Evolutionary conservation across 2,888 invertebrate species (phyloP).

Genomic region (Megaustenia siamemsis): DNA sequence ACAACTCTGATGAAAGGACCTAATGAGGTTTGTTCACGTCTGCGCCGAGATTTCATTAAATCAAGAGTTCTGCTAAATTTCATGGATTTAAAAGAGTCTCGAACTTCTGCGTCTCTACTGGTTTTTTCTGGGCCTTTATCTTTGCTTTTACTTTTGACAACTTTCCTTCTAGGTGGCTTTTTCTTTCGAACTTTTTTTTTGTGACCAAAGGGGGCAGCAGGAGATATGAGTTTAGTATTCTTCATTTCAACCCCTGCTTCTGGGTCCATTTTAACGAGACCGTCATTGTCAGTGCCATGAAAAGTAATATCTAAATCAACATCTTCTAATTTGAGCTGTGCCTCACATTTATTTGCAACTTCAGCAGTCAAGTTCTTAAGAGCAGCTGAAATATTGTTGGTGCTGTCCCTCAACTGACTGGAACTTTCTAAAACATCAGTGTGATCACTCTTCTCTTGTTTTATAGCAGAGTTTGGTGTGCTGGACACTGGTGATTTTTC

Average conservation of each 20-base stretch:
- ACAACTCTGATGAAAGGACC: conserved; percentile 70
- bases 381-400: neutral
- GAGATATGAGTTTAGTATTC: neutral
- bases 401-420: neutral
- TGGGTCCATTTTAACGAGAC: neutral
- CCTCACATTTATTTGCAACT: neutral
- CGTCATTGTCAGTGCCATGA: neutral
- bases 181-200: conserved; percentile 31
- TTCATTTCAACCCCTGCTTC: neutral
- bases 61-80: conserved; percentile 67
- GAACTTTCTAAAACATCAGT: neutral
- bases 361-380: neutral
- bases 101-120: conserved; percentile 44
- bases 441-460: conserved; percentile 19
- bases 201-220: neutral
- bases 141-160: conserved; percentile 21
- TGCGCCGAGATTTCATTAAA: conserved; percentile 62
- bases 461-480: neutral
- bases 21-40: conserved; percentile 56
- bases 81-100: conserved; percentile 66
- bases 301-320: neutral
- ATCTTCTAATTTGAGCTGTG: conserved; percentile 15
- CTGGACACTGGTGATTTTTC: conserved; percentile 34
- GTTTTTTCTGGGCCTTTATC: conserved; percentile 2
- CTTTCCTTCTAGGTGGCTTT: conserved; percentile 28